Conservation (phyloP, 2,888 invertebrate species). For the Marasmarcha lunaedactyla region DNA sequence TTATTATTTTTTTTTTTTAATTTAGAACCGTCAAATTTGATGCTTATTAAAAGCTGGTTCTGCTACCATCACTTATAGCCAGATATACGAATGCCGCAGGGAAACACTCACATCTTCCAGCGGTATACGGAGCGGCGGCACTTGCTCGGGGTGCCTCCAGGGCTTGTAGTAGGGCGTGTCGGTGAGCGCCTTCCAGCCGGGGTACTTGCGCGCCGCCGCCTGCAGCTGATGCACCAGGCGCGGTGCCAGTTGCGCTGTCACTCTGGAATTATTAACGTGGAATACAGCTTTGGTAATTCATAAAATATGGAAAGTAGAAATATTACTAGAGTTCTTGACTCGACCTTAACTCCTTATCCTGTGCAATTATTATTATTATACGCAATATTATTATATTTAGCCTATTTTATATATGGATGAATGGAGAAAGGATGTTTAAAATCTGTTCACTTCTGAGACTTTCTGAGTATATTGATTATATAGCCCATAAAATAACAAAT, state of each 20-base stretch:
- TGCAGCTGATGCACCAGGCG: conserved; percentile 85
- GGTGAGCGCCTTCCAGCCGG: conserved; percentile 82
- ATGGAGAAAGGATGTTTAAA: too few species aligned
- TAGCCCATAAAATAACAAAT: too few species aligned
- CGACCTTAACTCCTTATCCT: not conserved
- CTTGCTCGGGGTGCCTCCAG: conserved; percentile 90
- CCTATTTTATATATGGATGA: too few species aligned
- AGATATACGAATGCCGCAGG: not conserved
- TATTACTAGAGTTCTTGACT: too few species aligned
- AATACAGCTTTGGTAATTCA: too few species aligned
- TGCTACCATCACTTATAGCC: too few species aligned
- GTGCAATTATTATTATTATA: not conserved
- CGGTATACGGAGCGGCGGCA: conserved; percentile 77
- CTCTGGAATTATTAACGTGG: conserved; percentile 25
- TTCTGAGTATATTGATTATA: too few species aligned
- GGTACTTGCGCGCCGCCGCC: conserved; percentile 85
- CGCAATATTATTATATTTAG: too few species aligned
- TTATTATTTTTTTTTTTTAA: too few species aligned
- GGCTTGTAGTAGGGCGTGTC: conserved; percentile 84
- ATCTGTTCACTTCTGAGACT: too few species aligned
- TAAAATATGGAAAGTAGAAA: not conserved
- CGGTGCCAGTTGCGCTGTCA: conserved; percentile 88
- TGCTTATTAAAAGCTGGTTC: too few species aligned
- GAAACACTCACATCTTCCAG: conserved; percentile 75
- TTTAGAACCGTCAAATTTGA: too few species aligned